phyloP scores from a whole-genome alignment of 2,797 vertebrate genomes.

The Trichosurus vulpecula region DNA sequence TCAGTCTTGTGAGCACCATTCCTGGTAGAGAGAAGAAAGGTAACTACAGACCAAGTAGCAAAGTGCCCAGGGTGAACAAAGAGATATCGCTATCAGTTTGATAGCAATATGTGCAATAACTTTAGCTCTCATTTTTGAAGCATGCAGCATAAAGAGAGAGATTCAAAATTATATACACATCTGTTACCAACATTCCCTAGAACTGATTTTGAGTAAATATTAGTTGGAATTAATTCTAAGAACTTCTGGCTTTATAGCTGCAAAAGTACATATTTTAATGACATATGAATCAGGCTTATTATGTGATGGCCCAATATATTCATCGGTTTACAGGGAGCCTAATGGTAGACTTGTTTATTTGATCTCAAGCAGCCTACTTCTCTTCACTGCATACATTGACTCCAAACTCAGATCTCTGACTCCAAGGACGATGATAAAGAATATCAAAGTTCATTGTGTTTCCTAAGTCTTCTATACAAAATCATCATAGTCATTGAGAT shows the following conservation, averaged over 20 bases:
- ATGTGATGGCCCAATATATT: background rate
- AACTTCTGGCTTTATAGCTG: constrained; percentile 46
- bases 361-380: background rate
- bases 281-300: background rate
- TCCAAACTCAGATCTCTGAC: background rate
- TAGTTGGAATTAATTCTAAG: constrained; percentile 29
- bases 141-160: background rate
- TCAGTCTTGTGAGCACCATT: background rate
- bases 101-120: background rate
- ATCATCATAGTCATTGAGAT: background rate
- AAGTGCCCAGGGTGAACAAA: background rate
- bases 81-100: background rate
- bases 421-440: background rate
- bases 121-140: background rate
- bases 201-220: constrained; percentile 17
- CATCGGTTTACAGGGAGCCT: background rate
- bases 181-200: background rate
- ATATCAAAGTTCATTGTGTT: background rate
- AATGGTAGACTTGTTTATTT: background rate
- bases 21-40: background rate
- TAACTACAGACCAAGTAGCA: background rate
- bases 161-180: background rate
- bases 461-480: background rate
- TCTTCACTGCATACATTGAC: background rate
- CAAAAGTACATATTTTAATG: constrained; percentile 9